A percentile compares a stretch with the other conserved stretches of the same genome.
Conservation (phyloP, 2,888 invertebrate genomes). For the Neoascia interrupta region DNA sequence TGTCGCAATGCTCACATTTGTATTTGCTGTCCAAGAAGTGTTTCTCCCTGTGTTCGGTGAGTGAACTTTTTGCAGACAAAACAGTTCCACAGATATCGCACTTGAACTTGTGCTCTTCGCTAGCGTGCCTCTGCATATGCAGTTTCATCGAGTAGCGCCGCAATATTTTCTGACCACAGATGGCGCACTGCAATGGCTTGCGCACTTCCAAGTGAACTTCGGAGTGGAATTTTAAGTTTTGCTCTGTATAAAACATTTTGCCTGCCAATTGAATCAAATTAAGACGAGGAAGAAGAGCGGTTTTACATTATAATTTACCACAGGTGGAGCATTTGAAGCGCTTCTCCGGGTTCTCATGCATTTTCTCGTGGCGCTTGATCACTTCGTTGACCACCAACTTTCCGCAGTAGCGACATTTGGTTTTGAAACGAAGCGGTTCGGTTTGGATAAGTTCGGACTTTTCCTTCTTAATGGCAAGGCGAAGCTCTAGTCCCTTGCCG, state of each 20-base stretch:
- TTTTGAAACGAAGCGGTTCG: constrained; percentile 22
- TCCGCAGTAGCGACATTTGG: constrained; percentile 18
- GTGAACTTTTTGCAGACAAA: constrained; percentile 21
- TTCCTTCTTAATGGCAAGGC: background rate
- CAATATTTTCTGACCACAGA: constrained; percentile 19
- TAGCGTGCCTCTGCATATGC: constrained; percentile 18
- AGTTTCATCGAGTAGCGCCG: constrained; percentile 11
- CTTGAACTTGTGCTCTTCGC: constrained; percentile 17
- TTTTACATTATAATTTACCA: background rate
- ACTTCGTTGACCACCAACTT: constrained; percentile 22
- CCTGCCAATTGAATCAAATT: background rate
- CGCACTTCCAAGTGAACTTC: constrained; percentile 9
- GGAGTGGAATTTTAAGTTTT: constrained; percentile 18
- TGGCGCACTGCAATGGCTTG: background rate
- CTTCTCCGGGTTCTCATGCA: constrained; percentile 19
- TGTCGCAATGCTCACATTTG: constrained; percentile 20
- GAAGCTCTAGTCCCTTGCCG: constrained; percentile 9
- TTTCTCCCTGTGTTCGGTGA: constrained; percentile 16
- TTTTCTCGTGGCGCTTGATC: constrained; percentile 26
- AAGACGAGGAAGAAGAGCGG: background rate
- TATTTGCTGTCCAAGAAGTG: constrained; percentile 18
- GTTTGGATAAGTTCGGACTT: constrained; percentile 23
- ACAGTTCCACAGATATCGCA: constrained; percentile 27
- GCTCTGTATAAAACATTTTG: constrained; percentile 24
- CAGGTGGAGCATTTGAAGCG: constrained; percentile 5